Conservation (phyloP, 1,140 invertebrate genomes). For the Trichogramma pretiosum region DNA sequence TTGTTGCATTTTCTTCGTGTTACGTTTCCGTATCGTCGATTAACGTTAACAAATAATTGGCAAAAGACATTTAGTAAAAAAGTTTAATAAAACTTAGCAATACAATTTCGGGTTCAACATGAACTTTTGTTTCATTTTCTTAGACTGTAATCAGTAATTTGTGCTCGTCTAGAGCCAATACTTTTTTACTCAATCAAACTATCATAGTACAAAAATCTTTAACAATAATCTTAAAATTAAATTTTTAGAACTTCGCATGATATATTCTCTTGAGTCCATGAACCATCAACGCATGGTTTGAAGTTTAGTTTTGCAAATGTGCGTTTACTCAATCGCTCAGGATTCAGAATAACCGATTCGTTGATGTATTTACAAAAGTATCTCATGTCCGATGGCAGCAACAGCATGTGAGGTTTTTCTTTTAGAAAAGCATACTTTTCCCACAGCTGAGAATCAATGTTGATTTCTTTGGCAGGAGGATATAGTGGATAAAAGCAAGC, state of each 20-base stretch:
- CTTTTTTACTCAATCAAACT: too few relatives aligned
- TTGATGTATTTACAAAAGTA: slow-evolving; percentile 73
- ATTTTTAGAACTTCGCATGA: slow-evolving; percentile 38
- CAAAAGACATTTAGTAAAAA: too few relatives aligned
- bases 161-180: too few relatives aligned
- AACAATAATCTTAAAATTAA: too few relatives aligned
- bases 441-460: slow-evolving; percentile 62
- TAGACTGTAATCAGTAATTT: too few relatives aligned
- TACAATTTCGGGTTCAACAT: too few relatives aligned
- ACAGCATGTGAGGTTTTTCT: slow-evolving; percentile 67
- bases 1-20: too few relatives aligned
- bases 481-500: slow-evolving; percentile 74
- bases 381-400: slow-evolving; percentile 76
- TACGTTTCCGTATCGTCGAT: too few relatives aligned
- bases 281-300: slow-evolving; percentile 21
- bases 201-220: too few relatives aligned
- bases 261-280: slow-evolving; percentile 32
- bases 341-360: slow-evolving; percentile 74
- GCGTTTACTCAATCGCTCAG: slow-evolving; percentile 70
- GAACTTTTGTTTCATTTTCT: too few relatives aligned
- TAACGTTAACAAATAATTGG: too few relatives aligned
- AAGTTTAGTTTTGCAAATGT: slow-evolving; percentile 48
- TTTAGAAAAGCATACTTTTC: slow-evolving; percentile 58
- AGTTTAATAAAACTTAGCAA: too few relatives aligned
- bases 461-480: slow-evolving; percentile 58